phyloP scores from a whole-genome alignment of 2,797 vertebrate species.

The Mormyrus proboscirostris region DNA sequence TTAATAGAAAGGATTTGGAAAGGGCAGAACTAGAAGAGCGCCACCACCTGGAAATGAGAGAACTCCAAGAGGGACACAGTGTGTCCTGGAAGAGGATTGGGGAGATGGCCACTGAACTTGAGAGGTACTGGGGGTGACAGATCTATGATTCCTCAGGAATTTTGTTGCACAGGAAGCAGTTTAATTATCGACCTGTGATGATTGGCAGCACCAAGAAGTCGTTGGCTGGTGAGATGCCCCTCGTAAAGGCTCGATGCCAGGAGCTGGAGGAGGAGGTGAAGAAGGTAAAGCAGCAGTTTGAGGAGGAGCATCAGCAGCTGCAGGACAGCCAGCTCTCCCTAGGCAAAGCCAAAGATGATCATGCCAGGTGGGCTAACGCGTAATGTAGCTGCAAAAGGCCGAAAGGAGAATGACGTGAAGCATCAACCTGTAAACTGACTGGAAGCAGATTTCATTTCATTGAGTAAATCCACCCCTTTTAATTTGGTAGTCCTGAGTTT shows the following conservation, averaged over 20 bases:
- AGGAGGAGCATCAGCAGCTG: conserved; percentile 55
- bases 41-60: conserved; percentile 46
- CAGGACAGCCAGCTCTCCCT: conserved; percentile 40
- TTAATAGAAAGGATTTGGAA: conserved; percentile 62
- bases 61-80: conserved; percentile 60
- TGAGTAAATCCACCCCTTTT: neutral
- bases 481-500: neutral
- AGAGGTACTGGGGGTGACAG: conserved; percentile 59
- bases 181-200: neutral
- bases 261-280: conserved; percentile 59
- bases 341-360: conserved; percentile 63
- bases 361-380: conserved; percentile 57
- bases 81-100: conserved; percentile 53
- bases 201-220: conserved; percentile 62
- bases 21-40: conserved; percentile 47
- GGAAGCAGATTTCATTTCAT: neutral
- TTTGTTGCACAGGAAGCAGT: neutral
- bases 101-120: conserved; percentile 59
- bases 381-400: neutral
- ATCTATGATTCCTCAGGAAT: neutral
- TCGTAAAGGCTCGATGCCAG: conserved; percentile 43
- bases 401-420: neutral
- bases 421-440: neutral
- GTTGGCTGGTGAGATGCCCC: conserved; percentile 46
- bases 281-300: conserved; percentile 46